Evolutionary conservation across 2,113 vertebrate genomes (phyloP), one percentile per base, ranked within the genome.

Genomic region (Oncorhynchus kisutch): DNA sequence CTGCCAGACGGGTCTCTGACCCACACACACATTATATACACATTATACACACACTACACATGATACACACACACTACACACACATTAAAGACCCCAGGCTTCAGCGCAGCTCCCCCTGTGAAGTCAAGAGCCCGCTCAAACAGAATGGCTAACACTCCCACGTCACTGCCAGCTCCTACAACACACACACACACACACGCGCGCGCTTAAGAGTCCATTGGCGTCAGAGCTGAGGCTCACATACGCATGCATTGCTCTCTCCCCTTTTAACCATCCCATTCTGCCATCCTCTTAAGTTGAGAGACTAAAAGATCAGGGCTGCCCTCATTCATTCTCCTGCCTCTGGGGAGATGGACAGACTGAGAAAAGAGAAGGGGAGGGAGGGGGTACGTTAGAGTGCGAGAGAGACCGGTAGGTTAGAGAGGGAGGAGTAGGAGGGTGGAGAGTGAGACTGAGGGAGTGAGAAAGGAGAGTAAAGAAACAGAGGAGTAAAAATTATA

Each of bases 71-170:
- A 27, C 27, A 70, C 31, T 20, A 70, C 75, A 54, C 31, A 49
- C 72, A 62, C 72, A 79, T 83, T 72, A 80, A 83, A 88, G 77
- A 79, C 70, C 70, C 73, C 7, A 2, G 54, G 73, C 57, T 79
- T 67, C 11, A 67, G 65, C 3, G 13, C 70, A 72, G 71, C 80
- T 82, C 73, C 82, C 71, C 22, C 31, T 74, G 25, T 84, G 75
- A 77, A 81, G 75, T 79, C 77, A 54, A 59, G 81, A 70, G 49
- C 25, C 73, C 57, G 76, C 71, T 91, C 89, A 91, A 90, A 91
- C 79, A 81, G 90, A 93, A 93, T 91, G 34, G 12, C 66, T 88
- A 88, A 92, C 78, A 66, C 69, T 11, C n/a, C 64, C 66, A 81
- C 84, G 82, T 91, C 90, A 91, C 31, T 49, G 73, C 67, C 65